Percentiles rank a stretch among this genome's conserved stretches.
Conservation (phyloP, 2,797 vertebrate genomes). For the Odontamblyopus rebecca region DNA sequence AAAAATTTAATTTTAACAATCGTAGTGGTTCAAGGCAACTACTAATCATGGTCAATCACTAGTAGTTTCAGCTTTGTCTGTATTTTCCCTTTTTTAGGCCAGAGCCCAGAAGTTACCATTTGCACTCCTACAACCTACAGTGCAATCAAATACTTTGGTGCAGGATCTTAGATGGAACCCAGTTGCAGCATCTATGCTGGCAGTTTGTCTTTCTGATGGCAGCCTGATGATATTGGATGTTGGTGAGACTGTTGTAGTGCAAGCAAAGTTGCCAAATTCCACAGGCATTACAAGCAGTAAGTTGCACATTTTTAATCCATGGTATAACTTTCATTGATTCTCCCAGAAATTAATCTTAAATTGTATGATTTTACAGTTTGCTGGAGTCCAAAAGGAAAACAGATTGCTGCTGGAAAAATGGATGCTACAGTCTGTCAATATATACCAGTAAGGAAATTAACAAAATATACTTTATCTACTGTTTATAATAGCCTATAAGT, state of each 20-base stretch:
- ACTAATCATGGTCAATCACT: background rate
- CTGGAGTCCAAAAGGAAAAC: constrained; percentile 99
- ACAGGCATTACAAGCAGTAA: constrained; percentile 89
- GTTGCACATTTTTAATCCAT: constrained; percentile 50
- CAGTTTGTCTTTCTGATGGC: constrained; percentile 87
- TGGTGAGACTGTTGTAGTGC: constrained; percentile 76
- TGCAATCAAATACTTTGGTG: constrained; percentile 69
- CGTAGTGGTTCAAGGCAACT: no score
- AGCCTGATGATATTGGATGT: constrained; percentile 89
- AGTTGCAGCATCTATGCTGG: constrained; percentile 75
- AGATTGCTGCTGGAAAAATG: constrained; percentile 90
- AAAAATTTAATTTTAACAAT: background rate
- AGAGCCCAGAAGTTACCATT: constrained; percentile 86
- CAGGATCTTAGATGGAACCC: constrained; percentile 97
- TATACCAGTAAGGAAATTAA: constrained; percentile 85
- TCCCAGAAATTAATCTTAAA: background rate
- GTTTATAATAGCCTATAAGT: background rate
- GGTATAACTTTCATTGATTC: background rate
- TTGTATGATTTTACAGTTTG: constrained; percentile 79
- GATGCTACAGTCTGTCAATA: constrained; percentile 92
- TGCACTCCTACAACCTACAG: constrained; percentile 78
- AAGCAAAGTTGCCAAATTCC: constrained; percentile 79
- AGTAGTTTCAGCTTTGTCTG: background rate
- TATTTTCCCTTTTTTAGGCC: constrained; percentile 60
- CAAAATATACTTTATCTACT: background rate